Base-by-base conservation (phyloP, 2,113 vertebrate genomes). In the Polyodon spathula region DNA sequence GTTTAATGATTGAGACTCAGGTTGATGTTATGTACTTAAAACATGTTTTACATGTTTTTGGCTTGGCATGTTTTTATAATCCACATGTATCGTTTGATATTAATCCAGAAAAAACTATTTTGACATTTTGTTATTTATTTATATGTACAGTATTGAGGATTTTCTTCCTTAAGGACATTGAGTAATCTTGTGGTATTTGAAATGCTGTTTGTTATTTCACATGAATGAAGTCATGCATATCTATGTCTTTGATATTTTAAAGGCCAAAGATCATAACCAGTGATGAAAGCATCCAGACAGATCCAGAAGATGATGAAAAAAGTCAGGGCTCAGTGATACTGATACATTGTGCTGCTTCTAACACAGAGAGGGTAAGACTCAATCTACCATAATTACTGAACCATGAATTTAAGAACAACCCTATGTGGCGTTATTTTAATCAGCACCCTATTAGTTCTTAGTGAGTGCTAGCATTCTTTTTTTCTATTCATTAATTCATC, bases 291-390 rank as follows among this genome's bases (percentile, higher is more conserved):
- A 64, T 57, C 65, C 62, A 63, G 48, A 57, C 57, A 64, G 17
- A 66, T 56, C 44, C 70, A 54, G 65, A 56, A 60, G 68, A 61
- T 37, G 42, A 63, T 71, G 64, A 57, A 66, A 54, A 64, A 60
- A 76, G 67, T 60, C 60, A 64, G 62, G 51, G 51, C 59, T 63
- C 0, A 0, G 44, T 72, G 67, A 55, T 37, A 12, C 0, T 0
- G n/a, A n/a, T n/a, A 37, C 46, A 9, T 61, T 64, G 56, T 43
- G 59, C 68, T 1, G 15, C 73, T 55, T 61, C 72, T 78, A 62
- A 57, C 57, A 48, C 40, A 59, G 64, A 67, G 63, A 68, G 68
- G 73, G 78, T 80, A 67, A 79, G 74, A 74, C 17, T 40, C 14
- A 8, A 38, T 40, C 38, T 15, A 6, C 39, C 39, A 12, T 57